Conservation (phyloP, 2,888 invertebrate genomes). For the Protodeltote pygarga region DNA sequence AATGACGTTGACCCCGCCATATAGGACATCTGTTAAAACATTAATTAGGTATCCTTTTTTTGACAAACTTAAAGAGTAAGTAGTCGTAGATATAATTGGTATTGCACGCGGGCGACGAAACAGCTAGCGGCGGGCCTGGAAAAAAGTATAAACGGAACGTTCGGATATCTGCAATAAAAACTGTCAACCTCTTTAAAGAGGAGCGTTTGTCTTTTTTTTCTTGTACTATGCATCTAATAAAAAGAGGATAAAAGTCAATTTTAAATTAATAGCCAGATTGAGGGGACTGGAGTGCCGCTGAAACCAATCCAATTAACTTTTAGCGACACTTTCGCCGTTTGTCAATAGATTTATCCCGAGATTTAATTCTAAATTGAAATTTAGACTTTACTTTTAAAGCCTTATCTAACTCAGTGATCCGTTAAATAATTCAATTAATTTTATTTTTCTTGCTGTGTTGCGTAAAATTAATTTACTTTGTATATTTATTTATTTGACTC, state of each 20-base stretch:
- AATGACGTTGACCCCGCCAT: too few relatives aligned
- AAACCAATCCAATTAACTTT: constrained; percentile 52
- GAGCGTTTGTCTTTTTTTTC: constrained; percentile 32
- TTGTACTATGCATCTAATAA: constrained; percentile 40
- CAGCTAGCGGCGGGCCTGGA: not conserved
- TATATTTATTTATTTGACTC: constrained; percentile 3
- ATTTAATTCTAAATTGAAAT: constrained; percentile 47
- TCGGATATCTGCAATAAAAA: not conserved
- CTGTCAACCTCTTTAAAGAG: constrained; percentile 14
- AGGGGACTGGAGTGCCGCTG: constrained; percentile 26
- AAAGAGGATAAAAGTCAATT: constrained; percentile 42
- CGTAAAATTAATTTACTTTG: not conserved
- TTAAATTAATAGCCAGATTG: constrained; percentile 46
- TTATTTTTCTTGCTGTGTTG: constrained; percentile 3
- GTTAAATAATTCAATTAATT: constrained; percentile 18
- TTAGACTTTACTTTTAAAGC: constrained; percentile 31
- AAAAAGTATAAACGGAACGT: not conserved
- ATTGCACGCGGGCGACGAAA: not conserved
- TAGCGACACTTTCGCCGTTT: constrained; percentile 41
- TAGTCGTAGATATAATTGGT: too few relatives aligned
- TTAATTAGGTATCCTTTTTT: too few relatives aligned
- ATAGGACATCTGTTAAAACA: too few relatives aligned
- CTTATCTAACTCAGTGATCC: constrained; percentile 14
- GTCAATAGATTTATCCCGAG: constrained; percentile 43
- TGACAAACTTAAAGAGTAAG: too few relatives aligned